These are phyloP conservation scores for Anas georgica DNA, from an alignment of 2,797 vertebrate genomes.

Conservation along the genomic window DNA sequence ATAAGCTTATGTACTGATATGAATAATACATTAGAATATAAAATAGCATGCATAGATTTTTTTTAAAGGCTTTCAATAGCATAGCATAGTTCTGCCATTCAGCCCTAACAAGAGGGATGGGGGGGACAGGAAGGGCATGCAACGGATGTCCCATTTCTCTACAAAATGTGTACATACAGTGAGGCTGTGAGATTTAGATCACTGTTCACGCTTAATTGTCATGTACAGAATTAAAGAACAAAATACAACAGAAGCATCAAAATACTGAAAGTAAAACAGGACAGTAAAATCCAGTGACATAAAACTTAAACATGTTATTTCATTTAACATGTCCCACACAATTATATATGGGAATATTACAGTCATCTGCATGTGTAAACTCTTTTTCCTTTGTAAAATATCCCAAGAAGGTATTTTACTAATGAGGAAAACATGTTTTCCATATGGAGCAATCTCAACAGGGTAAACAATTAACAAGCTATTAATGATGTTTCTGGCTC, in stretches of 20 bases:
- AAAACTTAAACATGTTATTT: conserved; percentile 30
- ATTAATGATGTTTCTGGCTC: not conserved
- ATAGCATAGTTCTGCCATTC: conserved; percentile 69
- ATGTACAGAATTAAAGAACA: conserved; percentile 48
- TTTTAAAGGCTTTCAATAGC: conserved; percentile 79
- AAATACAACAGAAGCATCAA: conserved; percentile 46
- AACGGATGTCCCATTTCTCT: conserved; percentile 33
- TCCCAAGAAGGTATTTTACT: not conserved
- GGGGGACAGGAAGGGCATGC: not conserved
- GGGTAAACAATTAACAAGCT: conserved; percentile 2
- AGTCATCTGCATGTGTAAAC: conserved; percentile 74
- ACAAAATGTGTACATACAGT: conserved; percentile 24
- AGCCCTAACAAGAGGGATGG: not conserved
- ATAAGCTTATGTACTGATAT: conserved; percentile 86
- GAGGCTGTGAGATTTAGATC: not conserved
- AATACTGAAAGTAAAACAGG: conserved; percentile 70
- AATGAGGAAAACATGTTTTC: not conserved
- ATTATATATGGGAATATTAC: conserved; percentile 33
- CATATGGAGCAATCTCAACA: conserved; percentile 11
- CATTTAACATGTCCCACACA: conserved; percentile 14
- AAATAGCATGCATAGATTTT: conserved; percentile 88
- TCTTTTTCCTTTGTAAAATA: conserved; percentile 23
- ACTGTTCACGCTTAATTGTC: not conserved
- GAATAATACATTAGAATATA: conserved; percentile 84
- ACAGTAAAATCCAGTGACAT: conserved; percentile 59